A percentile compares a stretch with the other conserved stretches of the same genome.
Conservation (phyloP, 2,797 vertebrate species). For the Sebastes vulpes region DNA sequence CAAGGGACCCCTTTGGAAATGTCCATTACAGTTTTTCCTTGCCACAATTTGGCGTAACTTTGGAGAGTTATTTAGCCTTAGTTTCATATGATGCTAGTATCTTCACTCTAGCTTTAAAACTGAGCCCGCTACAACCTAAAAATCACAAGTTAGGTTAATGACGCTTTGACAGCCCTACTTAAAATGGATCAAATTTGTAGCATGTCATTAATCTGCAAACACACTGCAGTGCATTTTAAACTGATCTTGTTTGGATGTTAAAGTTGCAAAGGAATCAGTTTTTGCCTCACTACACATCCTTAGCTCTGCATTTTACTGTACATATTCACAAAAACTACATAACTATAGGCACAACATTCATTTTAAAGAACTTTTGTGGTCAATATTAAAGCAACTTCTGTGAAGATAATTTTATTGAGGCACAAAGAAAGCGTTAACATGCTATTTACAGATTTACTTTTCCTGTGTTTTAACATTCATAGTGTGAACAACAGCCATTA, state of each 20-base stretch:
- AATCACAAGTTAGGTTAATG: no score
- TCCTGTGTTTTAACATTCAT: neutral
- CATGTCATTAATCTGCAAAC: neutral
- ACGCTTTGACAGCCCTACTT: neutral
- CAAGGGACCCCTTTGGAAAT: no score
- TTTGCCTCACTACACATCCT: neutral
- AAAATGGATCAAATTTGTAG: neutral
- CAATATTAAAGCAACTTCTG: neutral
- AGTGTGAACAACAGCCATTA: neutral
- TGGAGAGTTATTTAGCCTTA: no score
- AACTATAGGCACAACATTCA: neutral
- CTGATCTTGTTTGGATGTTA: constrained; percentile 1
- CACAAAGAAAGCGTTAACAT: neutral
- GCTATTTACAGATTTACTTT: neutral
- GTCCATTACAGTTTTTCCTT: no score
- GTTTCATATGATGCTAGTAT: no score
- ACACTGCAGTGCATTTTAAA: neutral
- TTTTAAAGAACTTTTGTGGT: neutral
- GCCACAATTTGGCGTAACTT: no score
- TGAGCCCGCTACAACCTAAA: no score
- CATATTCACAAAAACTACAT: neutral
- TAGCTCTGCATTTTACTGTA: neutral
- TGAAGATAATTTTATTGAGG: neutral
- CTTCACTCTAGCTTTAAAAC: no score
- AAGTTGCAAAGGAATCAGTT: neutral